Conservation (phyloP, 2,888 invertebrate species). For the Harpalus rubripes region DNA sequence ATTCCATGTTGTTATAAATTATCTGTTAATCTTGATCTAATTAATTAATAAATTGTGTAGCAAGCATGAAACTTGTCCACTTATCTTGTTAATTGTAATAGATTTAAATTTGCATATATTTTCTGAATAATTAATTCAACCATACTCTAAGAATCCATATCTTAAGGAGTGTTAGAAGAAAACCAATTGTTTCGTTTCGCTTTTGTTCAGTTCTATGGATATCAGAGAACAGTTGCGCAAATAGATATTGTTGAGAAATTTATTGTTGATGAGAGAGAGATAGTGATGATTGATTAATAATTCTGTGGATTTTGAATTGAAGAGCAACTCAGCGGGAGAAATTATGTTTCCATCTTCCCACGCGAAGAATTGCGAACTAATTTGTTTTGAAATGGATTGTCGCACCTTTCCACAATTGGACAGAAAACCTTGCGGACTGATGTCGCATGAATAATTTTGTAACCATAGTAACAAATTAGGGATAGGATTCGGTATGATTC, state of each 20-base stretch:
- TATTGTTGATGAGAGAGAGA: slow-evolving; percentile 31
- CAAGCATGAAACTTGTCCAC: not conserved
- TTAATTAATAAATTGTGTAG: not conserved
- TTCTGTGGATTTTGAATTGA: slow-evolving; percentile 17
- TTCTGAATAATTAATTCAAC: not conserved
- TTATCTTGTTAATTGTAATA: slow-evolving; percentile 4
- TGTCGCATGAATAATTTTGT: too few relatives aligned
- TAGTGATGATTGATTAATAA: slow-evolving; percentile 27
- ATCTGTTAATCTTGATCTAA: not conserved
- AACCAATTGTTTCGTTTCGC: not conserved
- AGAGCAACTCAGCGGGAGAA: slow-evolving; percentile 16
- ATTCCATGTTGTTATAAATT: not conserved
- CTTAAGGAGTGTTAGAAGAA: not conserved
- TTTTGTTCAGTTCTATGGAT: not conserved
- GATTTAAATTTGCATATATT: not conserved
- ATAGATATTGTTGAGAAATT: slow-evolving; percentile 36
- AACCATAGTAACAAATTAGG: too few relatives aligned
- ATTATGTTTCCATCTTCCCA: slow-evolving; percentile 24
- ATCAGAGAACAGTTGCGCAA: slow-evolving; percentile 3
- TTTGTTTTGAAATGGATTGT: not conserved
- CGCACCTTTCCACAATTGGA: not conserved
- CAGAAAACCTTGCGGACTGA: too few relatives aligned
- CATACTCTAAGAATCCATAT: not conserved
- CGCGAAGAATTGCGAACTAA: not conserved
- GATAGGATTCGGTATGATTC: too few relatives aligned